Conservation (phyloP, 2,888 invertebrate genomes). For the Leucoma salicis region DNA sequence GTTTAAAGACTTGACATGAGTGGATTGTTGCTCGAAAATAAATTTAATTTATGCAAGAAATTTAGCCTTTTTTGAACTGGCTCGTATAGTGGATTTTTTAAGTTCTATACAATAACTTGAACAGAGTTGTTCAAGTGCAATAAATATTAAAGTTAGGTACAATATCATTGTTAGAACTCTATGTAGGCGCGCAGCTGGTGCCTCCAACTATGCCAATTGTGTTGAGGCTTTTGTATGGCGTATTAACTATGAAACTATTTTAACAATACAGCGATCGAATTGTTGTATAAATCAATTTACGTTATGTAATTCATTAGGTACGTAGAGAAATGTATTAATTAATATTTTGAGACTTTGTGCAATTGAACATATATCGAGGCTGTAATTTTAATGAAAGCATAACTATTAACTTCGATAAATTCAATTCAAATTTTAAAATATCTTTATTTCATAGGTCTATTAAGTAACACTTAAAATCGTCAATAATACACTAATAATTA, state of each 20-base stretch:
- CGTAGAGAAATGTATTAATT: conserved; percentile 29
- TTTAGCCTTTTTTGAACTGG: conserved; percentile 60
- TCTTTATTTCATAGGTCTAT: too few species aligned
- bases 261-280: conserved; percentile 48
- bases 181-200: conserved; percentile 60
- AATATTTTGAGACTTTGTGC: conserved; percentile 17
- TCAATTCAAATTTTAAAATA: too few species aligned
- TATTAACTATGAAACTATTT: conserved; percentile 68
- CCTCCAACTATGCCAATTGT: conserved; percentile 74
- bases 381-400: too few species aligned
- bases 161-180: conserved; percentile 74
- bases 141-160: conserved; percentile 80
- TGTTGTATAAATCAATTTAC: conserved; percentile 41
- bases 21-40: conserved; percentile 57
- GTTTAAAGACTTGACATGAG: conserved; percentile 64
- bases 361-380: conserved; percentile 12
- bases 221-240: conserved; percentile 67
- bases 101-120: conserved; percentile 43
- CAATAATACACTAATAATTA: too few species aligned
- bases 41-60: conserved; percentile 63
- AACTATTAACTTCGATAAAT: too few species aligned
- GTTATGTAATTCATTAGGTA: too few species aligned
- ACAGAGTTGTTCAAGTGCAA: conserved; percentile 72
- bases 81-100: conserved; percentile 33
- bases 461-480: too few species aligned